Evolutionary conservation across 2,888 invertebrate species (phyloP), one percentile per base, ranked within the genome.

Genomic region (Himalopsyche kuldschensis): DNA sequence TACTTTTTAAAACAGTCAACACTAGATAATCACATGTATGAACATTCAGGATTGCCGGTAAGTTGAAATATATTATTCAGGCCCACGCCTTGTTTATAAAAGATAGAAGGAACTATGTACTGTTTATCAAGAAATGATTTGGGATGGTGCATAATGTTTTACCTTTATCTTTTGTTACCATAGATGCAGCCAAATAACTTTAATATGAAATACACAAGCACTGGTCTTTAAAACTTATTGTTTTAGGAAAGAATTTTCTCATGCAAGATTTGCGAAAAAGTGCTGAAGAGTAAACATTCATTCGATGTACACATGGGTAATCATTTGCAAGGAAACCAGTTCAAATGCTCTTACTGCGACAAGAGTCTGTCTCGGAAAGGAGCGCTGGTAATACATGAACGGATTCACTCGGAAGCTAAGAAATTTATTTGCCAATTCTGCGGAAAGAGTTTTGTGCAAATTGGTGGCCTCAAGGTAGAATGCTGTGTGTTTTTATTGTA

Each of bases 401-500:
- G 63, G 17, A 35, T 80, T 35, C 80, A 80, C 32, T 31, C 80
- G 0, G 80, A 32, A 41, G 15, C 55, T 6, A n/a, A 20, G 10
- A 80, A 80, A 63, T 63, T 55, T 63, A 63, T 80, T 27, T 80
- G 80, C 20, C 80, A 80, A n/a, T 55, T 80, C 20, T 80, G 80
- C 17, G 80, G 80, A 20, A 63, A 48, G 15, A 69, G 55, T 31
- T 80, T 80, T 80, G 31, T 35, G 32, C 80, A 55, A 35, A 55
- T 24, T 48, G 63, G 35, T 0, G 31, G 80, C 31, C 31, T 80
- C 15, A 48, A 63, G 80, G 80, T 80, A 41, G 15, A 69, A 24
- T 32, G 11, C 1, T 76, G 6, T 35, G 3, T 76, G n/a, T 31
- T 31, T 17, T 75, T 20, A 17, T 69, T 20, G 17, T 4, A 11